These are phyloP conservation scores for Metopolophium dirhodum DNA, from an alignment of 1,140 invertebrate genomes.

Conservation along the genomic window DNA sequence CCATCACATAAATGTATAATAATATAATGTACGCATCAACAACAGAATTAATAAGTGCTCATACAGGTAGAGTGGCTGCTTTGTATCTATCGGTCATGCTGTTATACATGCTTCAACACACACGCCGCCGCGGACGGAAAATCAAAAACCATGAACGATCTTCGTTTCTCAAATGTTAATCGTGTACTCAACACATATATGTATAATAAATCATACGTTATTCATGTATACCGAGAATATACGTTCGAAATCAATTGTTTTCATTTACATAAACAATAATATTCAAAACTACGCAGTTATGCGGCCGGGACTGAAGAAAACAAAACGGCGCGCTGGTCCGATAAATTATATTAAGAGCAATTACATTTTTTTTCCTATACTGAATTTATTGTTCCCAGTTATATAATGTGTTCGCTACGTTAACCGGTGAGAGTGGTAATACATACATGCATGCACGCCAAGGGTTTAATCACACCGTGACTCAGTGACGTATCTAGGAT, in stretches of 20 bases:
- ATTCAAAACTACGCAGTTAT: background rate
- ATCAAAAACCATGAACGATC: slow-evolving; percentile 41
- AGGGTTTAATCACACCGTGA: background rate
- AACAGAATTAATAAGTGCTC: slow-evolving; percentile 27
- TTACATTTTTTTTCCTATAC: background rate
- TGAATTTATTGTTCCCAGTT: background rate
- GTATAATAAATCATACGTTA: slow-evolving; percentile 13
- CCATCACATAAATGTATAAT: no score
- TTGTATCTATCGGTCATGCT: slow-evolving; percentile 30
- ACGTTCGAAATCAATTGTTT: background rate
- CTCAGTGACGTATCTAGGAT: no score
- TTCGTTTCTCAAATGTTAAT: slow-evolving; percentile 9
- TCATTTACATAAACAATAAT: slow-evolving; percentile 15
- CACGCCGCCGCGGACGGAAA: slow-evolving; percentile 18
- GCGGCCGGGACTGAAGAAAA: background rate
- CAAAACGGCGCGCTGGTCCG: background rate
- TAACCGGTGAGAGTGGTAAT: background rate
- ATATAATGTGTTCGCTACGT: background rate
- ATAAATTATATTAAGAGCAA: slow-evolving; percentile 5
- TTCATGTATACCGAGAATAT: background rate
- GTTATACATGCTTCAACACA: slow-evolving; percentile 46
- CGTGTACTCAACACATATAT: background rate
- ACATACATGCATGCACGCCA: background rate
- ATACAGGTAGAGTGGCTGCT: slow-evolving; percentile 6
- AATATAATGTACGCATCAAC: slow-evolving; percentile 25